Conservation (phyloP, 1,140 invertebrate species). For the Dreissena rostriformis region DNA sequence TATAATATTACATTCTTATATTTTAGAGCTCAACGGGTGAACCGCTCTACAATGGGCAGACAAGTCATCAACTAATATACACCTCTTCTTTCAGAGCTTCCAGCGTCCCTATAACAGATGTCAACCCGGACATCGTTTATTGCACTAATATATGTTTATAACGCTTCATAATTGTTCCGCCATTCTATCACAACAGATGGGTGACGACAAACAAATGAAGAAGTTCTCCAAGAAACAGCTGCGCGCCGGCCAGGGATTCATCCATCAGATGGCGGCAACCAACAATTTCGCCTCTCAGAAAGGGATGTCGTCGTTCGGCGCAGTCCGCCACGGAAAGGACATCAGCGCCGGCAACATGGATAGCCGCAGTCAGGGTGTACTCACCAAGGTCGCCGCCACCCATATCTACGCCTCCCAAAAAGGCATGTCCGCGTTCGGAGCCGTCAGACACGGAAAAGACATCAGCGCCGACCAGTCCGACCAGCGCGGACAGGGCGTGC, state of each 20-base stretch:
- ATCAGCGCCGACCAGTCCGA: conserved; percentile 75
- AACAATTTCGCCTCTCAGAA: conserved; percentile 88
- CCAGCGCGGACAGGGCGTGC: conserved; percentile 93
- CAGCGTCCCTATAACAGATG: no score
- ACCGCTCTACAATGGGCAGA: no score
- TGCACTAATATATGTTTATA: neutral
- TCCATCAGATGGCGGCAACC: conserved; percentile 87
- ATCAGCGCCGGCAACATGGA: conserved; percentile 68
- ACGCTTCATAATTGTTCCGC: neutral
- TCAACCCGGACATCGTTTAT: no score
- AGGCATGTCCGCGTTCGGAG: conserved; percentile 91
- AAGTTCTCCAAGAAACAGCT: conserved; percentile 92
- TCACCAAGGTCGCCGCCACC: conserved; percentile 95
- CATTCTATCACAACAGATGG: conserved; percentile 48
- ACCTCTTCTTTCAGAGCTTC: no score
- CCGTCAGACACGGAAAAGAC: conserved; percentile 92
- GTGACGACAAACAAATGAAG: conserved; percentile 88
- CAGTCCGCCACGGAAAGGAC: conserved; percentile 71
- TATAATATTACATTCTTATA: no score
- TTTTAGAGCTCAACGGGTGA: no score
- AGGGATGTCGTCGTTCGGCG: conserved; percentile 75
- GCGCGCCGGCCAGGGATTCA: conserved; percentile 93
- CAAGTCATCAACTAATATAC: no score
- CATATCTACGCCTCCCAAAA: conserved; percentile 95
- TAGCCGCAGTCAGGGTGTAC: conserved; percentile 89